These are phyloP conservation scores for Ageneiosus marmoratus DNA, from an alignment of 2,113 vertebrate genomes.

Conservation along the genomic window DNA sequence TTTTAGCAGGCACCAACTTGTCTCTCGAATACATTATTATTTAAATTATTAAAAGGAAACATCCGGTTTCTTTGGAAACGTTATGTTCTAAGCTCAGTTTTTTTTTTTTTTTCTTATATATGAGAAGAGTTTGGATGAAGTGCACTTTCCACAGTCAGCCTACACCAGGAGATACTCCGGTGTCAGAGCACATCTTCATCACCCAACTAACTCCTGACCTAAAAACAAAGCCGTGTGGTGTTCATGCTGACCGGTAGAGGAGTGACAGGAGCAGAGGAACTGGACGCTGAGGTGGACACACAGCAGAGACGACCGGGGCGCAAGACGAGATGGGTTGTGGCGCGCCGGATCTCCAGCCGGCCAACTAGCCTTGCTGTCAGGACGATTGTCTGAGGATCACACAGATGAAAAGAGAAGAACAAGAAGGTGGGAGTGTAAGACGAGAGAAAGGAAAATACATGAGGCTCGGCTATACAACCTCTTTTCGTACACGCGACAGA, in stretches of 20 bases:
- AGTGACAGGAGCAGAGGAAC: conserved; percentile 41
- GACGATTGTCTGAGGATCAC: conserved; percentile 51
- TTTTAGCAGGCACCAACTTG: neutral
- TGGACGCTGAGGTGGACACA: conserved; percentile 67
- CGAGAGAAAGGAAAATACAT: neutral
- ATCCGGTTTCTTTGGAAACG: neutral
- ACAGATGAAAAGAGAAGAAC: neutral
- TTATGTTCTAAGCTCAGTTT: neutral
- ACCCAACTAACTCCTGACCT: conserved; percentile 62
- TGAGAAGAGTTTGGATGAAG: conserved; percentile 52
- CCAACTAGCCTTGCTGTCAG: conserved; percentile 59
- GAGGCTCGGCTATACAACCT: neutral
- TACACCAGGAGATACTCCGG: conserved; percentile 39
- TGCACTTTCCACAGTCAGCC: conserved; percentile 57
- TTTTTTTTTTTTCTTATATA: neutral
- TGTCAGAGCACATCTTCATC: conserved; percentile 69
- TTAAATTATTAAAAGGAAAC: neutral
- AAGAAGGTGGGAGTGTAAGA: neutral
- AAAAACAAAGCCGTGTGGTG: conserved; percentile 60
- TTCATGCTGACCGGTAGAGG: conserved; percentile 44
- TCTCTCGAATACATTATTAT: neutral
- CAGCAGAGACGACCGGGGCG: neutral
- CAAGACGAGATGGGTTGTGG: conserved; percentile 64
- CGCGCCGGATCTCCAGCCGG: conserved; percentile 59
- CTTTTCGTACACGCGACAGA: neutral